Base-by-base conservation (phyloP, 2,888 invertebrate genomes). In the Pharmacophagus antenor region DNA sequence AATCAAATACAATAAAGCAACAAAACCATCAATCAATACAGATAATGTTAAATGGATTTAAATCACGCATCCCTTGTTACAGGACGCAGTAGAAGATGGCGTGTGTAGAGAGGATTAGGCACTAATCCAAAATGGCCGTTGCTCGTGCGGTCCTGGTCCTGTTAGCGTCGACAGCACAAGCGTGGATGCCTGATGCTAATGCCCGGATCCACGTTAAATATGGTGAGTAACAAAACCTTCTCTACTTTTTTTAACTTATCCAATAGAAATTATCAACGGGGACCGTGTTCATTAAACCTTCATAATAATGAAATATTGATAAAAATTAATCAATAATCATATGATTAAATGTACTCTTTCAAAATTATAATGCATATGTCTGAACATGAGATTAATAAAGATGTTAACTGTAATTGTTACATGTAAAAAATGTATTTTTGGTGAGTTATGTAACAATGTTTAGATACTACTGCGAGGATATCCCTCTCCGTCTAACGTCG, bases 161-260 rank as follows among this genome's bases (percentile, higher is more conserved):
- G 72, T 82, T 92, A 73, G 90, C 87, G 68, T 88, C 88, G 79
- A 89, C 91, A 79, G 91, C 91, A 71, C 91, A 92, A 77, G 93
- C 94, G 72, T 95, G 95, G 95, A 92, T 94, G 82, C 94, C 94
- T 71, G 95, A 95, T 84, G 91, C 93, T 66, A 92, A 92, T 76
- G 93, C 95, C 69, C 93, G 94, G 81, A 89, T 95, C 74, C 92
- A 93, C 83, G 86, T 93, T 75, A 93, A 93, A 86, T 91, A 92
- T 82, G 93, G 93, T 93, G 80, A 91, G 90, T 62, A 37, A 15
- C 15, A 4, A 10, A 31, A 31, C 15, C 31, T 15, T 31, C 31
- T 31, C 15, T 31, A 15, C 31, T 1, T 31, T 31, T 31, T 31
- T 31, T 31, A 31, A 31, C 31, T 10, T 10, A 31, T 31, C 31